Conservation (phyloP, 2,888 invertebrate species). For the Oscheius sp. region DNA sequence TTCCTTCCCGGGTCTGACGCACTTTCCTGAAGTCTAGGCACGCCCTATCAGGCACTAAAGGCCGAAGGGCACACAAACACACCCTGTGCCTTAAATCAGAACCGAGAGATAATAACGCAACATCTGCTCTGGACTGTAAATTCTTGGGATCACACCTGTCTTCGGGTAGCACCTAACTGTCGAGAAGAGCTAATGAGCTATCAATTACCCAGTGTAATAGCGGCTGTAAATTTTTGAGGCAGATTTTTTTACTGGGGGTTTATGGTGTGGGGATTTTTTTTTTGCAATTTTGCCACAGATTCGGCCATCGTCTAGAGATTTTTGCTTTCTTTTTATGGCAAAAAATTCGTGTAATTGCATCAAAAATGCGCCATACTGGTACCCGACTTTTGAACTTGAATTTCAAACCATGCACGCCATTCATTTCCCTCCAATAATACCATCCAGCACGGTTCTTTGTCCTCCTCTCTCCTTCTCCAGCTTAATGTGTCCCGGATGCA, state of each 20-base stretch:
- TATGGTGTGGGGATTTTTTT: too few species aligned
- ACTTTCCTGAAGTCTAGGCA: background rate
- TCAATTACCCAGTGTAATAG: background rate
- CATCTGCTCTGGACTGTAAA: conserved; percentile 27
- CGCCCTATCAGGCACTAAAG: conserved; percentile 5
- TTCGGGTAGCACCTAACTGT: background rate
- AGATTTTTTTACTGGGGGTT: too few species aligned
- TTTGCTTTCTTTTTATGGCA: too few species aligned
- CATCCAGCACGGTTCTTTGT: background rate
- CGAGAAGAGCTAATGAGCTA: background rate
- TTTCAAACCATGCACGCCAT: too few species aligned
- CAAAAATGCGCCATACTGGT: too few species aligned
- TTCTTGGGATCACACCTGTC: background rate
- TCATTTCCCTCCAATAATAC: too few species aligned
- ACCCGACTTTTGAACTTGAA: too few species aligned
- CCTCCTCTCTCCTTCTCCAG: background rate
- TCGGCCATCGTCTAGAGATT: too few species aligned
- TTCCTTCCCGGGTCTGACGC: too few species aligned
- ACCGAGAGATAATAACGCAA: conserved; percentile 26
- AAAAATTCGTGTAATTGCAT: too few species aligned
- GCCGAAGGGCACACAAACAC: conserved; percentile 16
- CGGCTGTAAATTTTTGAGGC: background rate
- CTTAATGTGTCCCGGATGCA: conserved; percentile 15
- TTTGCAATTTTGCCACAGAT: too few species aligned
- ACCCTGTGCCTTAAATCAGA: conserved; percentile 10